Conservation (phyloP, 1,140 invertebrate genomes). For the Drosophila virilis region DNA sequence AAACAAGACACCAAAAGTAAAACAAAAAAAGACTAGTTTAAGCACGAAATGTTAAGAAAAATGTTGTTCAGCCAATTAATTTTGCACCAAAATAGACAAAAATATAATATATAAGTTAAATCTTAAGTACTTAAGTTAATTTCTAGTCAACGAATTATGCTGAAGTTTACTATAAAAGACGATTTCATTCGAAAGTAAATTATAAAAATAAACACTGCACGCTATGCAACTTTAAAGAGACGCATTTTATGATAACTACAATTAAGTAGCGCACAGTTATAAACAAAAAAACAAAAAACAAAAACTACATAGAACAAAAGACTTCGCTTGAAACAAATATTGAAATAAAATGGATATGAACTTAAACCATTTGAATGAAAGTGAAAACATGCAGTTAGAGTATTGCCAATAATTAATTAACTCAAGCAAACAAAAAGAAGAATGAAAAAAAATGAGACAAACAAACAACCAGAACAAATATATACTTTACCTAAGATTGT, state of each 20-base stretch:
- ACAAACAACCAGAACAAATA: slow-evolving; percentile 44
- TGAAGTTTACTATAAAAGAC: slow-evolving; percentile 64
- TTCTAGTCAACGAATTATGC: slow-evolving; percentile 81
- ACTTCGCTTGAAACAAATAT: slow-evolving; percentile 69
- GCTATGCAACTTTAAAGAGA: slow-evolving; percentile 67
- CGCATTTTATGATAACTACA: slow-evolving; percentile 63
- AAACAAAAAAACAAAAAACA: slow-evolving; percentile 43
- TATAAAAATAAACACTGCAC: slow-evolving; percentile 52
- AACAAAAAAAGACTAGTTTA: slow-evolving; percentile 31
- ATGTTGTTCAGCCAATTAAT: slow-evolving; percentile 56
- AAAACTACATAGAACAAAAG: slow-evolving; percentile 73
- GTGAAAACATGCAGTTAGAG: slow-evolving; percentile 72
- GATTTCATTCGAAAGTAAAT: slow-evolving; percentile 22
- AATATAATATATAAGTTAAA: slow-evolving; percentile 41
- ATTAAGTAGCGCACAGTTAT: slow-evolving; percentile 74
- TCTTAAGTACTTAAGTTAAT: slow-evolving; percentile 77
- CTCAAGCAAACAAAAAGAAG: slow-evolving; percentile 14
- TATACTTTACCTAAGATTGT: slow-evolving; percentile 80
- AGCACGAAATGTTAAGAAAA: slow-evolving; percentile 51
- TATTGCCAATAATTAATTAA: slow-evolving; percentile 80
- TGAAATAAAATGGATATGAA: slow-evolving; percentile 41
- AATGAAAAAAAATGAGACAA: slow-evolving; percentile 34
- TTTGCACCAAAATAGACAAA: slow-evolving; percentile 56
- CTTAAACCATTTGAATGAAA: slow-evolving; percentile 46
- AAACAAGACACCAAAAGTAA: slow-evolving; percentile 36